phyloP scores from a whole-genome alignment of 2,888 invertebrate genomes.

The Perizoma affinitatum region DNA sequence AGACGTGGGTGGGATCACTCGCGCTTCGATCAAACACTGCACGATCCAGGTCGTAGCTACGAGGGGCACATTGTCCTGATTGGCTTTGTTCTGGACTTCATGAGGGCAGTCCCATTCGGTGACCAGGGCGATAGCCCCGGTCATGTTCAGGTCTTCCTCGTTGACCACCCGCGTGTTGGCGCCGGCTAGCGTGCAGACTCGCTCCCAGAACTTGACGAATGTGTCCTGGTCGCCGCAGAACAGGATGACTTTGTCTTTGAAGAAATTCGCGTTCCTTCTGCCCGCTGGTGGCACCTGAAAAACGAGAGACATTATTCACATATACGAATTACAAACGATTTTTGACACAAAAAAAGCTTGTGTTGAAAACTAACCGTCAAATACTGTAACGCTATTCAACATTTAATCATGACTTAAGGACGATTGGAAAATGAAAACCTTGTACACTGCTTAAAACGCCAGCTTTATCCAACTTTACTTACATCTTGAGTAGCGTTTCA shows the following conservation, averaged over 20 bases:
- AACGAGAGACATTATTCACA: too few species aligned
- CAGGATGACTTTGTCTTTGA: conserved; percentile 77
- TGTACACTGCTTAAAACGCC: too few species aligned
- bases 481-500: too few species aligned
- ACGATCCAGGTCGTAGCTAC: conserved; percentile 88
- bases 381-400: too few species aligned
- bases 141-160: conserved; percentile 75
- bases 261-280: conserved; percentile 66
- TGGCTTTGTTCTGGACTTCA: conserved; percentile 81
- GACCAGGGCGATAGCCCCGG: conserved; percentile 81
- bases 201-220: conserved; percentile 85
- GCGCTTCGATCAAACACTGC: conserved; percentile 87
- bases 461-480: too few species aligned
- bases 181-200: conserved; percentile 84
- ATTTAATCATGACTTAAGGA: too few species aligned
- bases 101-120: conserved; percentile 86
- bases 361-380: too few species aligned
- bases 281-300: conserved; percentile 63
- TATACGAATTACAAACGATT: too few species aligned
- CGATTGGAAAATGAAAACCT: too few species aligned
- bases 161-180: conserved; percentile 76
- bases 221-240: conserved; percentile 80
- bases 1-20: conserved; percentile 72
- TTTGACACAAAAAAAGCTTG: too few species aligned
- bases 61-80: conserved; percentile 84